Evolutionary conservation across 2,888 invertebrate species (phyloP).

Genomic region (Phyllotreta cruciferae): DNA sequence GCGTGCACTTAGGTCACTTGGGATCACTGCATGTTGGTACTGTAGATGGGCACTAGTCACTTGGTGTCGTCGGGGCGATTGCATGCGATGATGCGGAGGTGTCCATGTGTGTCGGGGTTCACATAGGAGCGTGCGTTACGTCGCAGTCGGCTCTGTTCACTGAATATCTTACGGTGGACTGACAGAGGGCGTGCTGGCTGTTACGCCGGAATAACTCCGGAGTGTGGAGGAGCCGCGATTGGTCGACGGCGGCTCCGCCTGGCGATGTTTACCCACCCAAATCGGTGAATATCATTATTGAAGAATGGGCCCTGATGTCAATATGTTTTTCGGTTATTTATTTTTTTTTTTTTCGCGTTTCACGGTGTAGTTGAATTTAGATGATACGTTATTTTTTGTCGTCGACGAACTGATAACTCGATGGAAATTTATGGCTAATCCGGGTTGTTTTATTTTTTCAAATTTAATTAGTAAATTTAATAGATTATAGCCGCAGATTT

Average conservation of each 20-base stretch:
- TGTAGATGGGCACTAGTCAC: conserved; percentile 2
- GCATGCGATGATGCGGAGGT: conserved; percentile 22
- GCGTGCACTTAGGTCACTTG: conserved; percentile 23
- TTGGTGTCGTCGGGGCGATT: conserved; percentile 5
- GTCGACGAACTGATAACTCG: conserved; percentile 54
- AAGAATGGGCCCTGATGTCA: conserved; percentile 56
- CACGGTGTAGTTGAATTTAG: conserved; percentile 55
- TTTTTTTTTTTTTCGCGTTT: conserved; percentile 54
- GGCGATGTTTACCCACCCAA: conserved; percentile 43
- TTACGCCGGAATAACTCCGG: conserved; percentile 29
- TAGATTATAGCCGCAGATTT: too few species aligned
- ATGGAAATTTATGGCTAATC: conserved; percentile 47
- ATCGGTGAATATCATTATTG: conserved; percentile 57
- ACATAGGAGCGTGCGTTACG: conserved; percentile 45
- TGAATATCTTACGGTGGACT: conserved; percentile 47
- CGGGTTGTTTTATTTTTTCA: conserved; percentile 29
- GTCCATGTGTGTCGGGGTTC: conserved; percentile 35
- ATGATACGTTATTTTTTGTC: conserved; percentile 58
- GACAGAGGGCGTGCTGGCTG: conserved; percentile 40
- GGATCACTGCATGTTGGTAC: conserved; percentile 28
- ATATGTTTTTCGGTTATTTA: conserved; percentile 59
- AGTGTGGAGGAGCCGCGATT: conserved; percentile 41
- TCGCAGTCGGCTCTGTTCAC: conserved; percentile 51
- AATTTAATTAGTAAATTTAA: conserved; percentile 19
- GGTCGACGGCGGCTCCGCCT: conserved; percentile 49